Conservation (phyloP, 2,888 invertebrate genomes). For the Lasioglossum marginatum region DNA sequence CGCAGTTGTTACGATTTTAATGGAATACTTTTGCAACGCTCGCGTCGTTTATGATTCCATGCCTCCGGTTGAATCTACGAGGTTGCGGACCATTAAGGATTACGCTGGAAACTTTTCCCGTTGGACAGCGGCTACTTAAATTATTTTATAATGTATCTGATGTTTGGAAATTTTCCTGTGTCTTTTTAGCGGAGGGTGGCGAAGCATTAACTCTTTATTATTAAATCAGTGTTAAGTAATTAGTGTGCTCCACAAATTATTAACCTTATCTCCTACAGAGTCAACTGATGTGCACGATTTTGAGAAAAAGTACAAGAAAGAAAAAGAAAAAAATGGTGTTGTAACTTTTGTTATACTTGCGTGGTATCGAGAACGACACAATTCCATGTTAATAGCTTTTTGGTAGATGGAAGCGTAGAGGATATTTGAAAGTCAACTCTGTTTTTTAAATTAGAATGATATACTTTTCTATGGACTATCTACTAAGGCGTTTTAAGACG, state of each 20-base stretch:
- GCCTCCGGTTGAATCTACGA: neutral
- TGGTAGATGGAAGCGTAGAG: no score
- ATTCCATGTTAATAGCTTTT: no score
- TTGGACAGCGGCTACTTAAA: neutral
- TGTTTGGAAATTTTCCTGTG: neutral
- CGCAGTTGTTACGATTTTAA: slow-evolving; percentile 13
- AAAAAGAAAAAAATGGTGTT: neutral
- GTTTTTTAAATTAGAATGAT: no score
- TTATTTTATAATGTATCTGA: neutral
- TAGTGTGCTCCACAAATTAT: no score
- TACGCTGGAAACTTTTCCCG: neutral
- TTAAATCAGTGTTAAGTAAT: no score
- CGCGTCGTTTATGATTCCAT: neutral
- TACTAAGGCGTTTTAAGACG: no score
- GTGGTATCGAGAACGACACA: no score
- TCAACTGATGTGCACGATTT: neutral
- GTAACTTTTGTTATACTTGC: neutral
- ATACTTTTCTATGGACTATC: no score
- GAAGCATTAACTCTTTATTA: no score
- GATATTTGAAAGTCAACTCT: no score
- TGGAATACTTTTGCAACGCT: neutral
- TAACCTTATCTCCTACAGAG: no score
- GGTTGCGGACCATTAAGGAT: neutral
- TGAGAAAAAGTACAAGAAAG: neutral
- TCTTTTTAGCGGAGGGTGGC: neutral